Conservation (phyloP, 2,888 invertebrate genomes). For the Thysanoteuthis rhombus region DNA sequence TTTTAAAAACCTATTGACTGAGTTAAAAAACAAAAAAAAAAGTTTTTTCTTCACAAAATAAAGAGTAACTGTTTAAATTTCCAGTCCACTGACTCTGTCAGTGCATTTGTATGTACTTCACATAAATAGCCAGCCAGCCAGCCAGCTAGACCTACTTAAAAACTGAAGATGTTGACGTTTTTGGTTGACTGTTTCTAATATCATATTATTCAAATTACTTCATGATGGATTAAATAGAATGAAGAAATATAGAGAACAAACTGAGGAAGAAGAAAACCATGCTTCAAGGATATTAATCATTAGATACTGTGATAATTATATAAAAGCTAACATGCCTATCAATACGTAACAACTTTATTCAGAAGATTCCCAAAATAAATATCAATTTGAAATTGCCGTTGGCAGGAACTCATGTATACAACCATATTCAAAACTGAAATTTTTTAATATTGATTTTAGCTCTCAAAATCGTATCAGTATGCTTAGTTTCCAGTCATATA, state of each 20-base stretch:
- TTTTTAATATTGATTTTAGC: background rate
- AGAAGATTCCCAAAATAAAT: background rate
- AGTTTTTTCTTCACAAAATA: no score
- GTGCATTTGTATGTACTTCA: no score
- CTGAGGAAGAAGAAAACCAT: background rate
- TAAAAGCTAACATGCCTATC: background rate
- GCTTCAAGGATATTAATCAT: background rate
- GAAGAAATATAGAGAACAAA: background rate
- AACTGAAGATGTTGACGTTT: no score
- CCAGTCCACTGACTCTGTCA: no score
- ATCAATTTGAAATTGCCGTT: background rate
- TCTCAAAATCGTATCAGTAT: background rate
- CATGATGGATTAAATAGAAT: background rate
- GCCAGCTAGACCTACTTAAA: no score
- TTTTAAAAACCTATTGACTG: no score
- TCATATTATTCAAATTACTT: no score
- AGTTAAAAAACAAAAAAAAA: no score
- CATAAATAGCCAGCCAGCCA: no score
- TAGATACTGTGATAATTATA: background rate
- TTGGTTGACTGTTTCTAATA: no score
- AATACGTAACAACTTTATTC: background rate
- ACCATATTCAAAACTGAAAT: background rate
- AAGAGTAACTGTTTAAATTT: no score
- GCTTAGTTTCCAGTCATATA: slow-evolving; percentile 12
- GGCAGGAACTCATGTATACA: background rate